phyloP scores from a whole-genome alignment of 2,113 vertebrate genomes.

The Riparia riparia region DNA sequence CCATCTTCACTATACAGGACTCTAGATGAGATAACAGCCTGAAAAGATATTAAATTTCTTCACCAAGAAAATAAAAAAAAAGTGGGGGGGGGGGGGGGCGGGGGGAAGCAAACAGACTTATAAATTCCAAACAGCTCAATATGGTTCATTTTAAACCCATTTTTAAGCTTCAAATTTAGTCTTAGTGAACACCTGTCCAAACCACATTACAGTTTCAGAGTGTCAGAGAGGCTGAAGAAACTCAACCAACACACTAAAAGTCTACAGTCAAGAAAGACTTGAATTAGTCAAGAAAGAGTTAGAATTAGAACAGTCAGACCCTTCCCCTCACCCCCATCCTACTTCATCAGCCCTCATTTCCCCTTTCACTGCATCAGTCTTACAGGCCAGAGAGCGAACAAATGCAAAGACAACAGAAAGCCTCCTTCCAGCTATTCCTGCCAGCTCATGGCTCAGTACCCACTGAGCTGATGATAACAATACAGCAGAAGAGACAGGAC shows the following conservation, averaged over 20 bases:
- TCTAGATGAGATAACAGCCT: neutral
- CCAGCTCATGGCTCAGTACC: neutral
- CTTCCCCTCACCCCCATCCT: fast-evolving
- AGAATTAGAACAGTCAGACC: neutral
- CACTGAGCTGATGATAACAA: neutral
- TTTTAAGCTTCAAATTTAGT: neutral
- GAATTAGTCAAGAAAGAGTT: neutral
- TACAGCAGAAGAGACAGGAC: neutral
- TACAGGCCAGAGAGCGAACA: neutral
- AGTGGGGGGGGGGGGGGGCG: no score
- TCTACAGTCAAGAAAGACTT: neutral
- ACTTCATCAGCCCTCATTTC: neutral
- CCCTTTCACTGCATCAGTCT: neutral
- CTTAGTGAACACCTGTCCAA: neutral
- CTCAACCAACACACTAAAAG: neutral
- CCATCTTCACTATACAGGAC: neutral
- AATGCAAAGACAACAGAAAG: neutral
- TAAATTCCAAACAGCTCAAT: neutral
- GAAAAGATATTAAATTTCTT: neutral
- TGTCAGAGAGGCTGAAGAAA: neutral
- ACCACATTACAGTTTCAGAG: neutral
- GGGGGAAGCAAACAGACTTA: neutral
- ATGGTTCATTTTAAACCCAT: neutral
- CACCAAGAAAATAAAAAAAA: neutral
- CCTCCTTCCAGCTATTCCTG: neutral